phyloP scores from a whole-genome alignment of 2,797 vertebrate genomes.

The Anableps anableps region DNA sequence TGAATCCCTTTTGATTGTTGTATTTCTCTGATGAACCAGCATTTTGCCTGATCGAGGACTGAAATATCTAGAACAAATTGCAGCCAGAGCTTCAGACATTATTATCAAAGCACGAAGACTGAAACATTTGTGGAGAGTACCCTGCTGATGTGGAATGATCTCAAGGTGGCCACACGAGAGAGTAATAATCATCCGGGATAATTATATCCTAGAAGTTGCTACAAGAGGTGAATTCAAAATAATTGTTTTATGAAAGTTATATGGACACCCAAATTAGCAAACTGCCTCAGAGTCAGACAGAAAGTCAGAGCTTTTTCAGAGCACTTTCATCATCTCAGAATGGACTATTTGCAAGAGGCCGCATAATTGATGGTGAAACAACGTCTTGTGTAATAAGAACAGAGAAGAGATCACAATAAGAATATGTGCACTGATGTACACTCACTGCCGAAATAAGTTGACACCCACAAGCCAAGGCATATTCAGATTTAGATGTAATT shows the following conservation, averaged over 20 bases:
- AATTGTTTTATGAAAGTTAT: not conserved
- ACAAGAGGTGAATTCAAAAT: slow-evolving; percentile 1
- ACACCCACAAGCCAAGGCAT: not conserved
- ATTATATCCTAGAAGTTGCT: not conserved
- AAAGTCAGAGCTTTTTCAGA: not conserved
- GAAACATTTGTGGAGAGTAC: not conserved
- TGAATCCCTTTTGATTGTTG: not conserved
- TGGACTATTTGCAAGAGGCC: not conserved
- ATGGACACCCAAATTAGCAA: not conserved
- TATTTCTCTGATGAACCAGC: not conserved
- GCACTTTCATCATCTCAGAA: not conserved
- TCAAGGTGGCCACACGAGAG: not conserved
- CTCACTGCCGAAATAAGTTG: not conserved
- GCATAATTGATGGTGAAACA: not conserved
- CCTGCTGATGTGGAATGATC: not conserved
- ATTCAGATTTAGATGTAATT: not conserved
- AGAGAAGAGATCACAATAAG: not conserved
- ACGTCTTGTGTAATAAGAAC: not conserved
- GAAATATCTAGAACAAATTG: not conserved
- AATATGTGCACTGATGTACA: not conserved
- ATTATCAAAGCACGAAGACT: not conserved
- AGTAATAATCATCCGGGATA: not conserved
- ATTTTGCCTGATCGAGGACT: not conserved
- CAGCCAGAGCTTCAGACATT: not conserved
- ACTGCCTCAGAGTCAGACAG: not conserved